phyloP scores from a whole-genome alignment of 2,113 vertebrate species.

The Hippopotamus amphibius region DNA sequence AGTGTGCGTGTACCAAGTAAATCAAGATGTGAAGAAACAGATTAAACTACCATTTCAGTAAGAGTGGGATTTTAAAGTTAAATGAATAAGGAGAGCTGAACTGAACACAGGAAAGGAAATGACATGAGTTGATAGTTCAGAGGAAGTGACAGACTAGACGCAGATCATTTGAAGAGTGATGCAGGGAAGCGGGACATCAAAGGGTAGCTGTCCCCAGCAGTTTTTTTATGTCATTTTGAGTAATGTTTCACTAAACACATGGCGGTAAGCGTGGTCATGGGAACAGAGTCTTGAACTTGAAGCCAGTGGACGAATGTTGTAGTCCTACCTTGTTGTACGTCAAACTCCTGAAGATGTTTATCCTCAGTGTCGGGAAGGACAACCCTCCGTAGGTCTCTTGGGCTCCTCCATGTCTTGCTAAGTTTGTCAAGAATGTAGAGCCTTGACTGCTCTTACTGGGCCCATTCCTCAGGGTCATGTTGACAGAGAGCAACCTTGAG shows the following conservation, averaged over 20 bases:
- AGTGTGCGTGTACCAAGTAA: not conserved
- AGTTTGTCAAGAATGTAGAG: not conserved
- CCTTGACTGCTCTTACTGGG: not conserved
- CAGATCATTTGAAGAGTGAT: not conserved
- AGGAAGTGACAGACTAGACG: not conserved
- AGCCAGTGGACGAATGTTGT: not conserved
- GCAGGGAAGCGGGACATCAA: not conserved
- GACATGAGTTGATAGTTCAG: not conserved
- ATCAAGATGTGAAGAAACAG: not conserved
- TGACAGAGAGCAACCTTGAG: not conserved
- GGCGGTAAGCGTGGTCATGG: not conserved
- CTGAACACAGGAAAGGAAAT: not conserved
- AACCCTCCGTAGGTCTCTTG: not conserved
- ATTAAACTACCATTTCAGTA: not conserved
- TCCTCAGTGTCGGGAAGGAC: not conserved
- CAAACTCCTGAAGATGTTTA: not conserved
- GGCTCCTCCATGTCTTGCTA: not conserved
- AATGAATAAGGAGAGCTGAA: not conserved
- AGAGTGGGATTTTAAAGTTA: not conserved
- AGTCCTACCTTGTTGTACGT: not conserved
- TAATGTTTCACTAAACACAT: not conserved
- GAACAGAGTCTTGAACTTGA: not conserved
- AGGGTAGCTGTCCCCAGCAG: not conserved
- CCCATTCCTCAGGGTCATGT: not conserved
- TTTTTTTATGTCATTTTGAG: not conserved